These are phyloP conservation scores for Polypterus senegalus DNA, from an alignment of 2,113 vertebrate species.

Conservation along the genomic window DNA sequence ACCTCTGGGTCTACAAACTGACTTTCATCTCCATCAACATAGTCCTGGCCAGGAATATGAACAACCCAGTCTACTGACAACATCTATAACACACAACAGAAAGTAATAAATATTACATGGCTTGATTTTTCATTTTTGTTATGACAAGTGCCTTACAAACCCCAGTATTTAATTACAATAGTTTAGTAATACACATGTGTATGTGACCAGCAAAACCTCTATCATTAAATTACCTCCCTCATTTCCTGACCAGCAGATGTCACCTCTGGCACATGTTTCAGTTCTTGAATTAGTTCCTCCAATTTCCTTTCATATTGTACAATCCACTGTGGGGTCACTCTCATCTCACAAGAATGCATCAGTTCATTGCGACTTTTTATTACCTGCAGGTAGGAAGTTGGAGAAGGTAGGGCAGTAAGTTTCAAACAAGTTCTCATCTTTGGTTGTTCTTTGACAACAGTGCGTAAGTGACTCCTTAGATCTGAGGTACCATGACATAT, in stretches of 20 bases:
- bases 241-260: conserved; percentile 24
- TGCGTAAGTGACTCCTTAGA: too few species aligned
- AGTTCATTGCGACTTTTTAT: conserved; percentile 47
- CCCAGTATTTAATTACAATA: too few species aligned
- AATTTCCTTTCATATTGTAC: conserved; percentile 22
- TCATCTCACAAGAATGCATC: conserved; percentile 48
- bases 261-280: conserved; percentile 28
- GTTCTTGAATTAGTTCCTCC: conserved; percentile 25
- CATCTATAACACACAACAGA: conserved; percentile 25
- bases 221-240: conserved; percentile 24
- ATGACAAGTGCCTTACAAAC: too few species aligned
- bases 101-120: background rate
- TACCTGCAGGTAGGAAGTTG: conserved; percentile 27
- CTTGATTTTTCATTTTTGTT: too few species aligned
- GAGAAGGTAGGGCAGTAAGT: too few species aligned
- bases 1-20: conserved; percentile 18
- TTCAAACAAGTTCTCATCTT: too few species aligned
- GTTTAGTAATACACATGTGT: too few species aligned
- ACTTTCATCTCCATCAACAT: conserved; percentile 25
- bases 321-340: conserved; percentile 39
- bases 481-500: too few species aligned
- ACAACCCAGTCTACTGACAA: conserved; percentile 40
- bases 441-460: too few species aligned
- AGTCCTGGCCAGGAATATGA: conserved; percentile 32
- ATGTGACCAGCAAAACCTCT: background rate